Base-by-base conservation (phyloP, 2,888 invertebrate species). In the Amblyjoppa proteus region DNA sequence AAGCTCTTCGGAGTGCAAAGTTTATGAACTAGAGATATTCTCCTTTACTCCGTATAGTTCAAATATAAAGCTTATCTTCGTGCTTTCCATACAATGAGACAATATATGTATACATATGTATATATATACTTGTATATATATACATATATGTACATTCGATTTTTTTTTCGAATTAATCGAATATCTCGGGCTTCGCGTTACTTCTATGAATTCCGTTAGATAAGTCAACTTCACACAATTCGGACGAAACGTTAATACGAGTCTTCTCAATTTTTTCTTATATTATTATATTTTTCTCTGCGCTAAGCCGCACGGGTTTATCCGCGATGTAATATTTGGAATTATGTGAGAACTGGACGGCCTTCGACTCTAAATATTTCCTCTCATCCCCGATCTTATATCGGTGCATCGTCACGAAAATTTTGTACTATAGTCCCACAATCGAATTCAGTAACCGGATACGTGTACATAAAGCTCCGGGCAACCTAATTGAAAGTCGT, bases 1-100 rank as follows among this genome's bases (percentile, higher is more conserved):
- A 61, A 53, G 45, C 11, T 34, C 45, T 71, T 64, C 28, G 45
- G 13, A 73, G 9, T 61, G 73, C 41, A 71, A 28, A 51, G 5
- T 73, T 80, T 53, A 51, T 9, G 49, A 66, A 11, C 16, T 34
- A 16, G 64, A 51, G 45, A 64, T 51, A 45, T 49, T 34, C 31
- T 75, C 64, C 64, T 61, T 75, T 75, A 51, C 4, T 28, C 31
- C 64, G 64, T 61, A 64, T n/a, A 49, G 49, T 75, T 64, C 34
- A 49, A 31, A 45, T 41, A 6, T 49, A 64, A 28, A 34, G 49
- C 51, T 51, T 38, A 34, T 38, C 66, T 51, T 38, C 51, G 34
- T 66, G 66, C 66, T 76, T 66, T 28, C n/a, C 61, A 49, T 49
- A 34, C 31, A 31, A 61, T 64, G 28, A 61, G 13, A 28, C 5